These are phyloP conservation scores for Synergus gifuensis DNA, from an alignment of 2,888 invertebrate species.

Conservation along the genomic window DNA sequence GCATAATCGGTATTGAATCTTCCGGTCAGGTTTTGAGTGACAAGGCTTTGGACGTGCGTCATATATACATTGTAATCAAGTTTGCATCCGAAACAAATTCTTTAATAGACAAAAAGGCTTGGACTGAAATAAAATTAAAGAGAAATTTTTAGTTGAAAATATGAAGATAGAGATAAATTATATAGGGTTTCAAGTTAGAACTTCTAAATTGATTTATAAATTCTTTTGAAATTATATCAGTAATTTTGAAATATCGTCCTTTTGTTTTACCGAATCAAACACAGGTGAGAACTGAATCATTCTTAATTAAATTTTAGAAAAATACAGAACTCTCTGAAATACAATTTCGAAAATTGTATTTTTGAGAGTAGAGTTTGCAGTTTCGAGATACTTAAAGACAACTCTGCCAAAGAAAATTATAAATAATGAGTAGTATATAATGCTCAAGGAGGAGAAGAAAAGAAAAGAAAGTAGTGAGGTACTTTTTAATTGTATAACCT, in stretches of 20 bases:
- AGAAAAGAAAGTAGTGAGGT: background rate
- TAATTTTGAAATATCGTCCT: background rate
- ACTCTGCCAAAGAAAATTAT: too few relatives aligned
- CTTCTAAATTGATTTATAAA: background rate
- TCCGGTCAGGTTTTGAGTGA: constrained; percentile 33
- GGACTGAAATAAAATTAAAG: too few relatives aligned
- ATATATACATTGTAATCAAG: constrained; percentile 16
- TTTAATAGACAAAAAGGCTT: background rate
- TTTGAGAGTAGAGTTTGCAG: background rate
- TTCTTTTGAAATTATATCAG: background rate
- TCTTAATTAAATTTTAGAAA: background rate
- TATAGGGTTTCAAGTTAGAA: background rate
- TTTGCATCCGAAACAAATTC: constrained; percentile 4
- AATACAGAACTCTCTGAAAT: background rate
- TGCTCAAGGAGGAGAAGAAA: background rate
- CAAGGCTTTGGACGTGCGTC: constrained; percentile 23
- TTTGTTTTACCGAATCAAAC: background rate
- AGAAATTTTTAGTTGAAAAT: background rate
- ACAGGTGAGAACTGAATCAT: background rate
- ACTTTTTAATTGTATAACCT: background rate
- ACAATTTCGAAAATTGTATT: background rate
- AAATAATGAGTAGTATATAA: too few relatives aligned
- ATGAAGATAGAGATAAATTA: background rate
- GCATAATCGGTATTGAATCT: constrained; percentile 27
- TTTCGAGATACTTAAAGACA: too few relatives aligned